Base-by-base conservation (phyloP, 2,113 vertebrate species). In the Malurus melanocephalus region DNA sequence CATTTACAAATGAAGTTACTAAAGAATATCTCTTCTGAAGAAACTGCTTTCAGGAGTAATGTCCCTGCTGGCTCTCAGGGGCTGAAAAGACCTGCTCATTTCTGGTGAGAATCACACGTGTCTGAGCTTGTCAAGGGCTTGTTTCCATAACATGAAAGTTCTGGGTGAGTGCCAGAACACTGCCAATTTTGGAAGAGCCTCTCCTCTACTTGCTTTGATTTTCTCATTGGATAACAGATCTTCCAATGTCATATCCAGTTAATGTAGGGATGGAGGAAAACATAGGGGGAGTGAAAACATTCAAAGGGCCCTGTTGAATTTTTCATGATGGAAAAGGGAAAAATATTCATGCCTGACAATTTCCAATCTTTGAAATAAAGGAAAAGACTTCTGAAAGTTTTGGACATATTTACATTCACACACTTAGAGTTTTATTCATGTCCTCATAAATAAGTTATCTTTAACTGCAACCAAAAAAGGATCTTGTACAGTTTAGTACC, bases 381-480 rank as follows among this genome's bases (percentile, higher is more conserved):
- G 6, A 72, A 66, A 72, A 52, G 38, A n/a, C 16, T 65, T 84
- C 71, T 77, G 78, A 72, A 89, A 87, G 27, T 88, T 94, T 85
- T 45, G 48, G 23, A 32, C 16, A 10, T 85, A 35, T 89, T 93
- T 94, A 61, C 52, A 76, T 89, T 80, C n/a, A 33, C 71, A 40
- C 35, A 51, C 74, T 85, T 88, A 52, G 69, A 73, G 38, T 46
- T 85, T 87, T 94, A 76, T 57, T 87, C 65, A 15, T 40, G 24
- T 76, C 52, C 53, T 94, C 33, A 46, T 85, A 91, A 95, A 90
- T 79, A 94, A 95, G 51, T 91, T 88, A 92, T 88, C 71, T 93
- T 93, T 81, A 91, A 91, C 82, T 57, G 33, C 61, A 71, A 77
- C 79, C 74, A 68, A 83, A 93, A 88, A 72, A 28, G 51, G 80